phyloP scores from a whole-genome alignment of 1,140 invertebrate genomes.

The Trissolcus basalis region DNA sequence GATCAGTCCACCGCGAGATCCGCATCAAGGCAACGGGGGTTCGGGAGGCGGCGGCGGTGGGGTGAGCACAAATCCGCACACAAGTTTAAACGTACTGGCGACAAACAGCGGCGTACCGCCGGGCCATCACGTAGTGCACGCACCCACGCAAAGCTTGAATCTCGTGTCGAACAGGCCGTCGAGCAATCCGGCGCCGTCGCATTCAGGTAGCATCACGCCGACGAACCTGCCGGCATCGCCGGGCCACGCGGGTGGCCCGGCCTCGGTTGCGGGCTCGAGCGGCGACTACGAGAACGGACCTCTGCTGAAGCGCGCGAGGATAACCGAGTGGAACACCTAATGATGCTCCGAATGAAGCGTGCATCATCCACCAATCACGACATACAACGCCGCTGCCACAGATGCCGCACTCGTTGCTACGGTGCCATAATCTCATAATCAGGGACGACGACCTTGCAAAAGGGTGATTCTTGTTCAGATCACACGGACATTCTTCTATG shows the following conservation, averaged over 20 bases:
- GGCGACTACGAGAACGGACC: slow-evolving; percentile 88
- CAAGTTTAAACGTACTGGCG: slow-evolving; percentile 69
- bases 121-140: slow-evolving; percentile 75
- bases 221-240: slow-evolving; percentile 83
- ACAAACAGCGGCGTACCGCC: slow-evolving; percentile 53
- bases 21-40: slow-evolving; percentile 70
- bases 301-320: slow-evolving; percentile 87
- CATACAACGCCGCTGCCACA: slow-evolving; percentile 49
- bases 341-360: slow-evolving; percentile 57
- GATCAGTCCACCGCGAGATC: slow-evolving; percentile 89
- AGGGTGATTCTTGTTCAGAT: slow-evolving; percentile 5
- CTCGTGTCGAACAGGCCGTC: slow-evolving; percentile 70
- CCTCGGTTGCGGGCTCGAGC: slow-evolving; percentile 69
- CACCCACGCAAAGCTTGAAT: slow-evolving; percentile 80
- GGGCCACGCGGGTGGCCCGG: slow-evolving; percentile 73
- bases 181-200: slow-evolving; percentile 73
- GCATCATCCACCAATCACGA: slow-evolving; percentile 32
- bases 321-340: slow-evolving; percentile 91
- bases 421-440: slow-evolving; percentile 51
- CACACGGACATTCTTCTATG: slow-evolving; percentile 10
- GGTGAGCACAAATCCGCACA: slow-evolving; percentile 64
- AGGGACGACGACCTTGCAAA: slow-evolving; percentile 31
- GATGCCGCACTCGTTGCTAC: slow-evolving; percentile 52
- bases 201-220: slow-evolving; percentile 83
- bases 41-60: slow-evolving; percentile 64